phyloP scores from a whole-genome alignment of 2,797 vertebrate species.

The Strix occidentalis region DNA sequence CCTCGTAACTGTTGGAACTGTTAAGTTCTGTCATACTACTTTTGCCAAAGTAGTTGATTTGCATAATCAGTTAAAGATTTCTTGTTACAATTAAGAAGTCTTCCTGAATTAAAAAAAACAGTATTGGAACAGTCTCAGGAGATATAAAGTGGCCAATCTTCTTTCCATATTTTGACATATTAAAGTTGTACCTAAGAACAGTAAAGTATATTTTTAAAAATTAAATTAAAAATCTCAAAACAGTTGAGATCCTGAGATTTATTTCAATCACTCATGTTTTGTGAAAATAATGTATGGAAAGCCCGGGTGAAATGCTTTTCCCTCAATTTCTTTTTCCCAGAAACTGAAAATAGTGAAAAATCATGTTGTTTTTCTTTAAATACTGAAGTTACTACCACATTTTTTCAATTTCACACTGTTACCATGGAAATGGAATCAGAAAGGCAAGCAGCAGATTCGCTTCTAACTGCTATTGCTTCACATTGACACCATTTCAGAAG shows the following conservation, averaged over 20 bases:
- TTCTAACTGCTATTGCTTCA: neutral
- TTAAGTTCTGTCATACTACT: neutral
- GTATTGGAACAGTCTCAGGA: neutral
- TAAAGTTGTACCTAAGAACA: neutral
- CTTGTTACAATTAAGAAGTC: neutral
- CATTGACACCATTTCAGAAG: neutral
- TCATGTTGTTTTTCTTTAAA: neutral
- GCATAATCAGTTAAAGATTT: neutral
- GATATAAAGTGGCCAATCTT: neutral
- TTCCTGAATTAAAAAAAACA: neutral
- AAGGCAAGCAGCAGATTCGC: neutral
- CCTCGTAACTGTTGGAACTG: neutral
- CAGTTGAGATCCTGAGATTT: neutral
- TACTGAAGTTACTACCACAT: conserved; percentile 6
- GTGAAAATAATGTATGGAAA: conserved; percentile 32
- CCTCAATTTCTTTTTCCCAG: conserved; percentile 10
- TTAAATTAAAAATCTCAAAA: neutral
- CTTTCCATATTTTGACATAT: neutral
- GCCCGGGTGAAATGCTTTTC: conserved; percentile 9
- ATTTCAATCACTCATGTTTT: neutral
- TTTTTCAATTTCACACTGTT: neutral
- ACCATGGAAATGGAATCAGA: neutral
- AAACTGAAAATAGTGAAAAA: conserved; percentile 41
- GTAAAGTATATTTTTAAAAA: neutral
- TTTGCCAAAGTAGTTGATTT: neutral